Conservation (phyloP, 2,888 invertebrate species). For the Congeria kusceri region DNA sequence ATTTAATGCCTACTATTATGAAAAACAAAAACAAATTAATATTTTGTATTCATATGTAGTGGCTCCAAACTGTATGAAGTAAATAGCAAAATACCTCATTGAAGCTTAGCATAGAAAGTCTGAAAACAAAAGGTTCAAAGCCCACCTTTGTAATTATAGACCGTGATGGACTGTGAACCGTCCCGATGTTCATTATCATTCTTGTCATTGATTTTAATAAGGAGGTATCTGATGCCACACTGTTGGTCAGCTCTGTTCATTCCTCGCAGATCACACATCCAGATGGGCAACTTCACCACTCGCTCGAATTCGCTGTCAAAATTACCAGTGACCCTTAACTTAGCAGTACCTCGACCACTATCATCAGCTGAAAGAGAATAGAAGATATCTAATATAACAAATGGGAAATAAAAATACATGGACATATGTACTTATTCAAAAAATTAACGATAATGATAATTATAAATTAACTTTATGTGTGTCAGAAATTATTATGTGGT, state of each 20-base stretch:
- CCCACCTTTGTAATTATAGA: constrained; percentile 96
- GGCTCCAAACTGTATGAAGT: no score
- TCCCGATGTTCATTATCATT: constrained; percentile 99
- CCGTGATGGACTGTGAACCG: constrained; percentile 97
- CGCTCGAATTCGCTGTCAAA: constrained; percentile 98
- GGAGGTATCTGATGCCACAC: constrained; percentile 97
- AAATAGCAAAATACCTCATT: no score
- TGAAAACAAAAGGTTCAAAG: neutral
- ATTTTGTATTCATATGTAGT: no score
- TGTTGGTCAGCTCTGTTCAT: constrained; percentile 92
- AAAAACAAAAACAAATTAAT: no score
- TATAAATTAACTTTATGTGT: no score
- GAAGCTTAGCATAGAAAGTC: neutral
- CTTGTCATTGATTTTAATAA: constrained; percentile 98
- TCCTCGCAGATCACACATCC: constrained; percentile 98
- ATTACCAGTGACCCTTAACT: constrained; percentile 95
- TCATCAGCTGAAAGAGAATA: constrained; percentile 63
- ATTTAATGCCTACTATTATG: no score
- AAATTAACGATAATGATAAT: no score
- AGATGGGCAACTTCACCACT: constrained; percentile 97
- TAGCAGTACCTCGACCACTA: constrained; percentile 93
- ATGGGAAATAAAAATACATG: no score
- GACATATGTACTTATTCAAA: no score
- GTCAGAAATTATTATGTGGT: no score
- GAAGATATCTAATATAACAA: no score